Base-by-base conservation (phyloP, 2,888 invertebrate genomes). In the Allophyes oxyacanthae region DNA sequence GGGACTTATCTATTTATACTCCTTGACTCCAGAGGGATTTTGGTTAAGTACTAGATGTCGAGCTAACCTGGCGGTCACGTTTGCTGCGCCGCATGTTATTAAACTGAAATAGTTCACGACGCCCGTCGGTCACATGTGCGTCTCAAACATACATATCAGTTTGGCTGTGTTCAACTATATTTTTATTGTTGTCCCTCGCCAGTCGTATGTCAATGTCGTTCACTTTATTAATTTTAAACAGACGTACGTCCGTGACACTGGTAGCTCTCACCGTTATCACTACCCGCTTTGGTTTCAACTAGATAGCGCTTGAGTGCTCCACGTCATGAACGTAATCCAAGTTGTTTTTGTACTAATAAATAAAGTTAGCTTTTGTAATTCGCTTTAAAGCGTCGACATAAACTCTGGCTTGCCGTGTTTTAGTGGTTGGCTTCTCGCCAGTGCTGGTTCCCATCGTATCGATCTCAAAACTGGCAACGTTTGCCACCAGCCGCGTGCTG, bases 371-470 rank as follows among this genome's bases (percentile, higher is more conserved):
- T 62, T 78, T 76, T 69, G 75, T 75, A 70, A 74, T 78, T 78
- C 64, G 75, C 66, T 81, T 54, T 75, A 78, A 74, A 79, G 76
- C 81, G 74, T 79, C 77, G 75, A 74, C 77, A 76, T 82, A 81
- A 85, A 84, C 73, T 80, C 70, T 65, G 77, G 75, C 75, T 75
- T 77, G 78, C 75, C 77, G 75, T 79, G 84, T 85, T 86, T 88
- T 83, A 86, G 83, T 82, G 83, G 74, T 86, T 92, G 92, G 91
- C 91, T 73, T 61, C 37, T 52, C 72, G 90, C 92, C 91, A 92
- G 85, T 80, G 67, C 63, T 66, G 59, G 66, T 64, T 76, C 73
- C 77, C 72, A 63, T 71, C 61, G 75, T 84, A 83, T 87, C 81
- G 84, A 86, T 84, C 78, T 65, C 54, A 63, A 76, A 76, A 71